Percentiles rank a stretch among this genome's conserved stretches.
Evolutionary conservation across 2,888 invertebrate genomes (phyloP).

Genomic region (Cerastis leucographa): DNA sequence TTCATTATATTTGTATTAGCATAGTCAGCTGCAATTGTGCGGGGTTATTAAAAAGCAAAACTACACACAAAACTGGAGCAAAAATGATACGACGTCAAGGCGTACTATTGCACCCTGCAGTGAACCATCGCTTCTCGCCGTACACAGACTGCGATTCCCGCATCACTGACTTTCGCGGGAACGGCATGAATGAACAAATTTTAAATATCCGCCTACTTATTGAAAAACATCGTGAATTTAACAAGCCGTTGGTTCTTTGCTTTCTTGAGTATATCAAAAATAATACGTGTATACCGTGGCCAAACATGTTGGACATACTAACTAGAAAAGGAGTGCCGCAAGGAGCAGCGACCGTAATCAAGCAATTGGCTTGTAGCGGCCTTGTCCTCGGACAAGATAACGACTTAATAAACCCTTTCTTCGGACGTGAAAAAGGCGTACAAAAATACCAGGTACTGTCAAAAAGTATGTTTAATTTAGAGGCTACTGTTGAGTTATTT

Average conservation of each 20-base stretch:
- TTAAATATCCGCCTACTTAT: conserved; percentile 26
- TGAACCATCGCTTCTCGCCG: conserved; percentile 28
- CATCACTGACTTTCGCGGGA: conserved; percentile 18
- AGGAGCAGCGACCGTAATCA: background rate
- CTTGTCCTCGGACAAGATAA: conserved; percentile 4
- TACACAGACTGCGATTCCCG: conserved; percentile 29
- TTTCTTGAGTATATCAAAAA: conserved; percentile 24
- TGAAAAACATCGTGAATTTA: conserved; percentile 23
- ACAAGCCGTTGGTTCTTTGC: conserved; percentile 23
- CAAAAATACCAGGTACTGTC: conserved; percentile 1
- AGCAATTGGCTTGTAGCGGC: conserved; percentile 2
- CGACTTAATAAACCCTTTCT: background rate
- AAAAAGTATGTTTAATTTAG: conserved; percentile 10
- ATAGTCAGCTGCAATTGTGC: background rate
- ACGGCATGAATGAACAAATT: conserved; percentile 32
- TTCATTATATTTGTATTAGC: background rate
- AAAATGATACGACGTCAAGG: conserved; percentile 2
- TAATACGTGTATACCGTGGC: conserved; percentile 13
- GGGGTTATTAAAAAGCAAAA: conserved; percentile 1
- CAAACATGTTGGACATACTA: conserved; percentile 5
- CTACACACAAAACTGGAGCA: background rate
- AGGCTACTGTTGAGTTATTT: background rate
- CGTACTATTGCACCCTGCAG: background rate
- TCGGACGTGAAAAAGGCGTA: conserved; percentile 11
- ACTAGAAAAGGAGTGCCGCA: conserved; percentile 2